Conservation (phyloP, 1,140 invertebrate genomes). For the Thaumetopoea pityocampa region DNA sequence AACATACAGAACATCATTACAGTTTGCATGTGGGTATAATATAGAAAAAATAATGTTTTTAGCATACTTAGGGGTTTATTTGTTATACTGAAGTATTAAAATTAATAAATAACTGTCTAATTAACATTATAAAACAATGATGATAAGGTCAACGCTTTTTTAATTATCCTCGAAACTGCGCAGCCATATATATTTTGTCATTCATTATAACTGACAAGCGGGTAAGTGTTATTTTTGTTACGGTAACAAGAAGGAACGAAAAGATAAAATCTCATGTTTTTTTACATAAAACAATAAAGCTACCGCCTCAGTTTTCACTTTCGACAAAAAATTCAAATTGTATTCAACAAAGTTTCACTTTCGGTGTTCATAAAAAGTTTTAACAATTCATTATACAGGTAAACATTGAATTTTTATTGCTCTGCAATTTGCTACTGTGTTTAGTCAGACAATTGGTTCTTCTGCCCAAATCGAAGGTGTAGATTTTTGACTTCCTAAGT, state of each 20-base stretch:
- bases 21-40: too few species aligned
- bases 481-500: constrained; percentile 8
- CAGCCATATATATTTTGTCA: too few species aligned
- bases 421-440: constrained; percentile 11
- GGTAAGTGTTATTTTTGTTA: background rate
- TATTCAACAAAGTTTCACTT: constrained; percentile 26
- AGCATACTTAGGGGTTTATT: too few species aligned
- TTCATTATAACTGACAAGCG: too few species aligned
- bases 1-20: too few species aligned
- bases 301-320: constrained; percentile 44
- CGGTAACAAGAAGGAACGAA: background rate
- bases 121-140: too few species aligned
- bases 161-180: too few species aligned
- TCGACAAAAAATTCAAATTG: constrained; percentile 41
- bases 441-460: constrained; percentile 4
- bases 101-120: too few species aligned
- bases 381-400: constrained; percentile 23
- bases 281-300: constrained; percentile 17
- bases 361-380: constrained; percentile 22
- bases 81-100: too few species aligned
- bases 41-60: too few species aligned
- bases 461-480: constrained; percentile 1
- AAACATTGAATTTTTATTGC: constrained; percentile 20
- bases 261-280: constrained; percentile 4
- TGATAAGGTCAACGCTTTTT: too few species aligned